Base-by-base conservation (phyloP, 2,888 invertebrate species). In the Amphipyra berbera region DNA sequence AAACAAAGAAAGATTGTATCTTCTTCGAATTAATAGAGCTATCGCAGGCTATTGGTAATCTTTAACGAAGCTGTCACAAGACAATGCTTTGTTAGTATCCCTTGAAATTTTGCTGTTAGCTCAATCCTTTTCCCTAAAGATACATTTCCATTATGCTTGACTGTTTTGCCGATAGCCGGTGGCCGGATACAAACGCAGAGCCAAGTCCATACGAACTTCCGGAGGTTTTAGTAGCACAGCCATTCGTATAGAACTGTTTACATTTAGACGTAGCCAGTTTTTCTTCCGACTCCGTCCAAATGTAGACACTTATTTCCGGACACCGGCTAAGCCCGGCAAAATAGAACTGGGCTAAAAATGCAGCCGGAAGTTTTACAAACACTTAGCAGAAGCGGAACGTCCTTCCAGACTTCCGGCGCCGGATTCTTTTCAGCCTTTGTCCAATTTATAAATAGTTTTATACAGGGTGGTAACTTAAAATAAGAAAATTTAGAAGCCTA, bases 141-240 rank as follows among this genome's bases (percentile, higher is more conserved):
- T n/a, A 21, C 38, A 33, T 13, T 41, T 47, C 33, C 13, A 64
- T 47, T 48, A 48, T 35, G n/a, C 33, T 15, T 6, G 14, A 21
- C 27, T 21, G 14, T 41, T 46, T 30, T 40, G 10, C 4, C 33
- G 14, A 38, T 47, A 7, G 6, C 33, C 48, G 35, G 49, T 41
- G n/a, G n/a, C 38, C 33, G 47, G 64, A 47, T 21, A 35, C 57
- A 42, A 57, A 47, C 37, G 13, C 47, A 38, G 46, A 13, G 33
- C 14, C 21, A 7, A 38, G 6, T 7, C 8, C 13, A 14, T 14
- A n/a, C 30, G 30, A 58, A 52, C 15, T 38, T 58, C 58, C 50
- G 47, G 12, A 41, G 38, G 33, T 14, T 12, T 3, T 47, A 13
- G 33, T 40, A 42, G 0, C 49, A 21, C 21, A n/a, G 42, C 38